Base-by-base conservation (phyloP, 2,797 vertebrate genomes). In the Coregonus sp. region DNA sequence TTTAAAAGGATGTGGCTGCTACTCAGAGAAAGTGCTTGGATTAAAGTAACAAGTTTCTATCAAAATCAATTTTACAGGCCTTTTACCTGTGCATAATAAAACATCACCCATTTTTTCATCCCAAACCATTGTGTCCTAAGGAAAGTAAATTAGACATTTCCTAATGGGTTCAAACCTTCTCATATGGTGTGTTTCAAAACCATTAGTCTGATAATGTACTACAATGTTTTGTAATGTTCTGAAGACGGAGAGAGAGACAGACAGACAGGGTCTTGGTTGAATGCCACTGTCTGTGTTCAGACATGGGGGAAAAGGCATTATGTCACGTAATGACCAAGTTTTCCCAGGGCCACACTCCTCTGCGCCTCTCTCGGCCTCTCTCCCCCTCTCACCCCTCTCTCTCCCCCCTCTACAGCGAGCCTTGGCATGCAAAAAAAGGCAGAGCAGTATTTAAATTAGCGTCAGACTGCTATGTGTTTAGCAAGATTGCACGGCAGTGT, bases 1-100 rank as follows among this genome's bases (percentile, higher is more conserved):
- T 56, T 47, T n/a, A 11, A 59, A 56, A 73, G 52, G 72, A 33
- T 73, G 31, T 61, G 54, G 72, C 35, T 61, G 9, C 40, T 47
- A 33, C 54, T 35, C 29, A 73, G 72, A 70, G n/a, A 40, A 56
- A 56, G 31, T 52, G 35, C 54, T 59, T 37, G 31, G 37, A 35
- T 73, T 33, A 61, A 73, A 56, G 52, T 59, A 59, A 5, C n/a
- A 11, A 2, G 40, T 47, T 59, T 59, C 11, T n/a, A 59, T 18
- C 4, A 20, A 5, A 16, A 59, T 59, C 56, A 4, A 59, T 16
- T 59, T 18, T 59, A n/a, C 16, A 59, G 56, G 56, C 56, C 5
- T 59, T 6, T 47, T 11, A 47, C 7, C 56, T n/a, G 1, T 59
- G 56, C n/a, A 16, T n/a, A 59, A 59, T 59, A 47, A 59, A 59